phyloP scores from a whole-genome alignment of 2,113 vertebrate species.

The Xyliphius kryptos region DNA sequence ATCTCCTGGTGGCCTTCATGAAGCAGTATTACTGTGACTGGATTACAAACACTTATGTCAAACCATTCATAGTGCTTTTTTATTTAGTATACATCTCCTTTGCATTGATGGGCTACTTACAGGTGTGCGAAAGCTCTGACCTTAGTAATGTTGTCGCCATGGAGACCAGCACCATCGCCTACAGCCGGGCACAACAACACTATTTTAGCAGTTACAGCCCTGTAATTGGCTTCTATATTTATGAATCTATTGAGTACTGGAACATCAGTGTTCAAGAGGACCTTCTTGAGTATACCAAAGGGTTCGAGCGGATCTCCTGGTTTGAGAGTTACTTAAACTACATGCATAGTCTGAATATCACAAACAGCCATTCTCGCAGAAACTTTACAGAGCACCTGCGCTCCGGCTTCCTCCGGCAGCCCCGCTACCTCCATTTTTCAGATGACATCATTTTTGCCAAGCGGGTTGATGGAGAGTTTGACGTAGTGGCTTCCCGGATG shows the following conservation, averaged over 20 bases:
- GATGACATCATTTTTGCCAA: constrained; percentile 97
- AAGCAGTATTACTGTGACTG: constrained; percentile 96
- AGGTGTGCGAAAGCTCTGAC: constrained; percentile 96
- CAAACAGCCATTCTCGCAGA: constrained; percentile 80
- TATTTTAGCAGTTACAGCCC: constrained; percentile 98
- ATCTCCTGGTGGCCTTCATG: constrained; percentile 93
- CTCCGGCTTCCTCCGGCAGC: constrained; percentile 82
- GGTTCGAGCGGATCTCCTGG: constrained; percentile 98
- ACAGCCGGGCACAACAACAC: constrained; percentile 88
- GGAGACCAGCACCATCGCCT: constrained; percentile 88
- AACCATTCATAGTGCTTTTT: constrained; percentile 97
- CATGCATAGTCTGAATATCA: constrained; percentile 85
- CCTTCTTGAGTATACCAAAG: constrained; percentile 88
- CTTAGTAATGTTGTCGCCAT: constrained; percentile 93
- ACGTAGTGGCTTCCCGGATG: constrained; percentile 92
- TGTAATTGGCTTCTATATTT: no score
- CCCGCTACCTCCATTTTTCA: constrained; percentile 86
- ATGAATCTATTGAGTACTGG: constrained; percentile 98
- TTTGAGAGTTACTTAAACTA: constrained; percentile 95
- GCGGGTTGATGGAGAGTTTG: constrained; percentile 84
- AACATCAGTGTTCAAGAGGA: constrained; percentile 94
- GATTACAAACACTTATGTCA: constrained; percentile 99
- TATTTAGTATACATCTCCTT: constrained; percentile 99
- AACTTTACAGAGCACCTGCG: constrained; percentile 90
- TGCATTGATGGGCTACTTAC: constrained; percentile 97